Base-by-base conservation (phyloP, 2,888 invertebrate genomes). In the Troides helena region DNA sequence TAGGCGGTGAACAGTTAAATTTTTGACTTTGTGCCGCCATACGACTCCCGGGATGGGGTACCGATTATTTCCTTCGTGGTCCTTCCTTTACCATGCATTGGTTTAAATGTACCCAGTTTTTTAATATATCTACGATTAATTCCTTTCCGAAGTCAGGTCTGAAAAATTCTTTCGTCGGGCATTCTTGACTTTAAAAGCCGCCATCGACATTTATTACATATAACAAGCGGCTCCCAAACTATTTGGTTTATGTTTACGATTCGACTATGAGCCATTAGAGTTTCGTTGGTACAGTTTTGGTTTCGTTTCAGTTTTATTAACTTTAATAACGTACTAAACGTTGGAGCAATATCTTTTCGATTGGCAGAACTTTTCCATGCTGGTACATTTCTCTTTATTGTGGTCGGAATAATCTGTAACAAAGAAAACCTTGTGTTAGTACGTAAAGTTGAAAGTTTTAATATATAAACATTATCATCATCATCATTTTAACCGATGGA, bases 11-110 rank as follows among this genome's bases (percentile, higher is more conserved):
- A 87, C 88, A 84, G 83, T 86, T 80, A 74, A 80, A 85, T 77
- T 87, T 90, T 86, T 80, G 85, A 85, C 79, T 86, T 85, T 85
- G 86, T 88, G 92, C 87, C 92, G 92, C 92, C 92, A 92, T 92
- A 90, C 92, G 92, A 89, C 86, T 83, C 90, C 91, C 90, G 86
- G 85, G 80, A 73, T 78, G 84, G 90, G 89, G 87, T 81, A 82
- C 83, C 83, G 84, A 81, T 86, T 83, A 84, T 81, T 81, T 81
- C 78, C 78, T 80, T 83, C 86, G 86, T 80, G 82, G 78, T 82
- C 75, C 80, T 83, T 76, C 81, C 82, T 82, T 85, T 84, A 89
- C 90, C 92, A 92, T 92, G 85, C 92, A 92, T 92, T 88, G 87
- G 85, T 82, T 90, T 87, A 79, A 79, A 75, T 82, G 80, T 83